Conservation (phyloP, 2,888 invertebrate species). For the Cheilosia scutellata region DNA sequence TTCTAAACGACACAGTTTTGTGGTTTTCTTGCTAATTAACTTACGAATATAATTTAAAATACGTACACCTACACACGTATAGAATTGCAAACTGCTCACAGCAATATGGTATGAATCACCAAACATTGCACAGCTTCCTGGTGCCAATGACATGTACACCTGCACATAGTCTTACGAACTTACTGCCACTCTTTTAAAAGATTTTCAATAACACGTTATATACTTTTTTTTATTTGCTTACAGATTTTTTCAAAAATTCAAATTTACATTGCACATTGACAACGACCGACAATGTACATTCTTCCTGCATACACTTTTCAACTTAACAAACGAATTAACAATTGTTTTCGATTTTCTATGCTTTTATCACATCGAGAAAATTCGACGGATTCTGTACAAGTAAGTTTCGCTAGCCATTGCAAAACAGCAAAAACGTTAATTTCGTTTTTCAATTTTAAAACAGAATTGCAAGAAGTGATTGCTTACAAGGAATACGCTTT, state of each 20-base stretch:
- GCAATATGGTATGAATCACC: too few species aligned
- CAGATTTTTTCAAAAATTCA: constrained; percentile 83
- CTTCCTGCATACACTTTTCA: constrained; percentile 81
- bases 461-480: constrained; percentile 83
- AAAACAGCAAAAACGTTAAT: not conserved
- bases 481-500: constrained; percentile 82
- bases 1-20: too few species aligned
- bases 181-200: not conserved
- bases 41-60: too few species aligned
- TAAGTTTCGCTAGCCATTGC: constrained; percentile 73
- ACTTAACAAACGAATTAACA: constrained; percentile 82
- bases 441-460: not conserved
- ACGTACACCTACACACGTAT: too few species aligned
- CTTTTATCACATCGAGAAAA: constrained; percentile 83
- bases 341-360: constrained; percentile 83
- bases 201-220: not conserved
- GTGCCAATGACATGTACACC: too few species aligned
- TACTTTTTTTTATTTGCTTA: not conserved
- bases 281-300: constrained; percentile 83
- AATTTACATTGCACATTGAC: constrained; percentile 82
- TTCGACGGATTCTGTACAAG: constrained; percentile 82
- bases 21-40: too few species aligned
- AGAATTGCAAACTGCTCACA: too few species aligned
- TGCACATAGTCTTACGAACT: too few species aligned
- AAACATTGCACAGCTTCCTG: too few species aligned